Evolutionary conservation across 1,140 invertebrate genomes (phyloP).

Genomic region (Cydia pomonella): DNA sequence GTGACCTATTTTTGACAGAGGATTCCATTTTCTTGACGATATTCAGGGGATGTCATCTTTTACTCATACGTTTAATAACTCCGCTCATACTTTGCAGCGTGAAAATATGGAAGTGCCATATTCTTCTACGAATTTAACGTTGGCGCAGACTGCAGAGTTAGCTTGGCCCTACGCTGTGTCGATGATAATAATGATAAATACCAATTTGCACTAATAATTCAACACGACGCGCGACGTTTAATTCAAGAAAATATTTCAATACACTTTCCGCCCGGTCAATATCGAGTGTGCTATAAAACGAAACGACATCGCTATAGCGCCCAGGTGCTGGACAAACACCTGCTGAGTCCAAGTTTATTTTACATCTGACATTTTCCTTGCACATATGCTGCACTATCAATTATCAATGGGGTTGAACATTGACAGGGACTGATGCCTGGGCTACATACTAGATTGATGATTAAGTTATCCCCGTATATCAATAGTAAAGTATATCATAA

Average conservation of each 20-base stretch:
- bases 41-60: too few relatives aligned
- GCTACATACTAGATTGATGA: background rate
- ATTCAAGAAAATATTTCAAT: background rate
- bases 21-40: too few relatives aligned
- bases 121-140: too few relatives aligned
- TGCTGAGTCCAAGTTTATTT: slow-evolving; percentile 46
- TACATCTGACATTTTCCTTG: slow-evolving; percentile 55
- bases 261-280: background rate
- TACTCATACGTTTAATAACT: too few relatives aligned
- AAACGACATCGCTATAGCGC: slow-evolving; percentile 33
- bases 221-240: background rate
- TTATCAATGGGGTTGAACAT: background rate
- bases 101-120: too few relatives aligned
- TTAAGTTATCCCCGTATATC: background rate
- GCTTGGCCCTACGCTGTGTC: too few relatives aligned
- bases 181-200: too few relatives aligned
- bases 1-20: too few relatives aligned
- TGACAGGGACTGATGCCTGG: background rate
- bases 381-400: background rate
- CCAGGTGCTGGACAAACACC: slow-evolving; percentile 47
- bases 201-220: too few relatives aligned
- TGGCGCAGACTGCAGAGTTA: too few relatives aligned
- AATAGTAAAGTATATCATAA: too few relatives aligned
- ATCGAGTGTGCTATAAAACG: slow-evolving; percentile 34
- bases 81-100: too few relatives aligned